Evolutionary conservation across 2,797 vertebrate species (phyloP).

Genomic region (Phalanger gymnotis): DNA sequence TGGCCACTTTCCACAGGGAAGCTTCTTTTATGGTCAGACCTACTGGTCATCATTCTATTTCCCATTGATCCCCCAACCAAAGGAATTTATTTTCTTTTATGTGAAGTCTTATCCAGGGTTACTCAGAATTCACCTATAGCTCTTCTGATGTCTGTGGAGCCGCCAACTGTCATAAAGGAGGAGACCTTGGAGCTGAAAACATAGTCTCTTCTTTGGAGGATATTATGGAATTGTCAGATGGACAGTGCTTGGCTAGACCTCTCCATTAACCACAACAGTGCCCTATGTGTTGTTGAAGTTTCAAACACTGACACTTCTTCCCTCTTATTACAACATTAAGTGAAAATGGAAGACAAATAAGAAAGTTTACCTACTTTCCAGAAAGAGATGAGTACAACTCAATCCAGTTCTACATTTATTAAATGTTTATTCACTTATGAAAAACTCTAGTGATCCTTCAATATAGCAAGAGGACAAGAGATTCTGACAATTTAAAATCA

Average conservation of each 20-base stretch:
- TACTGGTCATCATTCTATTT: neutral
- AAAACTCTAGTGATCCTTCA: neutral
- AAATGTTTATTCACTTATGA: neutral
- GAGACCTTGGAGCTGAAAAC: neutral
- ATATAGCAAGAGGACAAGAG: neutral
- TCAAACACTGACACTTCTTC: neutral
- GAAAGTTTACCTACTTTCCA: neutral
- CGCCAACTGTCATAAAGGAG: neutral
- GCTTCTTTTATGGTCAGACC: neutral
- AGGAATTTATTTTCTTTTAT: neutral
- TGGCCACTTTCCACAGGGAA: neutral
- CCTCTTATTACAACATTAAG: neutral
- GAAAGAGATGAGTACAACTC: neutral
- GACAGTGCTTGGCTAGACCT: neutral
- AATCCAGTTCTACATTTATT: neutral
- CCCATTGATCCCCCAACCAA: neutral
- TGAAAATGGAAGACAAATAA: neutral
- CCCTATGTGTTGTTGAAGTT: neutral
- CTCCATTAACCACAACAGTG: neutral
- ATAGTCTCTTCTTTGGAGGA: neutral
- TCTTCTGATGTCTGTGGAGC: neutral
- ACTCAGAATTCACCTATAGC: neutral
- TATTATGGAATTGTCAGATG: neutral
- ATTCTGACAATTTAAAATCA: neutral
- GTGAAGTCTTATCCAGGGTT: neutral